Evolutionary conservation across 2,888 invertebrate genomes (phyloP).

Genomic region (Beris morrisii): DNA sequence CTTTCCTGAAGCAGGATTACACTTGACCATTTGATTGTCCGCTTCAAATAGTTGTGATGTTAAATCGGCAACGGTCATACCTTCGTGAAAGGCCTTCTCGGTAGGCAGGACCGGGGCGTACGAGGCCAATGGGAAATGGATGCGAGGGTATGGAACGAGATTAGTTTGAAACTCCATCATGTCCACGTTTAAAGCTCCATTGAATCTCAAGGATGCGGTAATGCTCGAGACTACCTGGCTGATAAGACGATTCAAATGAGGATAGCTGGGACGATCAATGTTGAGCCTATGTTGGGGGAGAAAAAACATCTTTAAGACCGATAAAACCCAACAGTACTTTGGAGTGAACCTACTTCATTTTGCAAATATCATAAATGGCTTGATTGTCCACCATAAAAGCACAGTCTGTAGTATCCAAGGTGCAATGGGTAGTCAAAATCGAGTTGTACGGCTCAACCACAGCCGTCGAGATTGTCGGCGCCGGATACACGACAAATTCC

Average conservation of each 20-base stretch:
- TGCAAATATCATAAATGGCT: slow-evolving; percentile 86
- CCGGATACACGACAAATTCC: slow-evolving; percentile 59
- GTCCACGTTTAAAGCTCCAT: slow-evolving; percentile 83
- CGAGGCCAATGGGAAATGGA: slow-evolving; percentile 81
- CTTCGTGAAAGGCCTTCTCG: slow-evolving; percentile 74
- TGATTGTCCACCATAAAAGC: slow-evolving; percentile 92
- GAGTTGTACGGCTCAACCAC: slow-evolving; percentile 93
- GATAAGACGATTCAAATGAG: slow-evolving; percentile 69
- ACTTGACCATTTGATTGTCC: slow-evolving; percentile 84
- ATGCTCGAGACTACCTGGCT: slow-evolving; percentile 76
- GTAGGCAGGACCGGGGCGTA: slow-evolving; percentile 74
- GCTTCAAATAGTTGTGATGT: slow-evolving; percentile 85
- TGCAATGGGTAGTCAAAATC: slow-evolving; percentile 83
- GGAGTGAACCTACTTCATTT: slow-evolving; percentile 59
- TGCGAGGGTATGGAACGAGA: slow-evolving; percentile 87
- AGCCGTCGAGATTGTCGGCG: slow-evolving; percentile 74
- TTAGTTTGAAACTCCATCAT: slow-evolving; percentile 90
- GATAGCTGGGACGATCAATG: slow-evolving; percentile 68
- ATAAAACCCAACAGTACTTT: neutral
- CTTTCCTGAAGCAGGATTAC: slow-evolving; percentile 75
- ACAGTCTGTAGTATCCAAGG: slow-evolving; percentile 80
- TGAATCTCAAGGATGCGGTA: slow-evolving; percentile 80
- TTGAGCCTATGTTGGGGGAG: slow-evolving; percentile 51
- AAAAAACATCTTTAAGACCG: neutral
- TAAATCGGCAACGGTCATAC: slow-evolving; percentile 75